Base-by-base conservation (phyloP, 2,888 invertebrate genomes). In the Spisula solida region DNA sequence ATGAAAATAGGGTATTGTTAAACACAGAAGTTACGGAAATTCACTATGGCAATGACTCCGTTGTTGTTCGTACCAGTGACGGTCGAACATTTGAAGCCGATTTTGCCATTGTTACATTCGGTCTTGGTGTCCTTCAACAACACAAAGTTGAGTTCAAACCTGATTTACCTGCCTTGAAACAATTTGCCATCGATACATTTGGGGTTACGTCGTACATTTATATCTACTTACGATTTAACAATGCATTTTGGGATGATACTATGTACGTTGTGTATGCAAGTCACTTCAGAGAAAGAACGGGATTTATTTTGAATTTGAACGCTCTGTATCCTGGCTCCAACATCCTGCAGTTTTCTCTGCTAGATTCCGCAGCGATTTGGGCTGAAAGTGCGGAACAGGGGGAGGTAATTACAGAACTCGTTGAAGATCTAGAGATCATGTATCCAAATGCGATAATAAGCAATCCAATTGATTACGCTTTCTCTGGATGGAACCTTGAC, bases 51-150 rank as follows among this genome's bases (percentile, higher is more conserved):
- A 82, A 47, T n/a, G 55, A 60, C 60, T 55, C 48, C 0, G 92
- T 91, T 8, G 51, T 14, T 2, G 92, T 93, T 0, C 70, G 66
- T 0, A 92, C 92, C 5, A 41, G 34, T 16, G 79, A 84, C 25
- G 91, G 89, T 10, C 82, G 70, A 5, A 29, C 66, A 10, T 90
- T 89, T 55, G 51, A 82, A 4, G 89, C 90, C 4, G 89, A 91
- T 51, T 90, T 82, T 75, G 93, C 82, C 14, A 87, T 93, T 29
- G 86, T 90, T 1, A 93, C 93, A 14, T 89, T 91, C 79, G 91
- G 93, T 56, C 66, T 93, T 5, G 93, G 93, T 20, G 93, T 93
- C 14, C 82, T 91, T 16, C 90, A 93, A 56, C 78, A 90, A 12
- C 79, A 88, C 16, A 20, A 78, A 18, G 88, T 92, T 0, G 60